A percentile compares a stretch with the other conserved stretches of the same genome.
Conservation (phyloP, 1,140 invertebrate species). For the Leptestheria dahalacensis region DNA sequence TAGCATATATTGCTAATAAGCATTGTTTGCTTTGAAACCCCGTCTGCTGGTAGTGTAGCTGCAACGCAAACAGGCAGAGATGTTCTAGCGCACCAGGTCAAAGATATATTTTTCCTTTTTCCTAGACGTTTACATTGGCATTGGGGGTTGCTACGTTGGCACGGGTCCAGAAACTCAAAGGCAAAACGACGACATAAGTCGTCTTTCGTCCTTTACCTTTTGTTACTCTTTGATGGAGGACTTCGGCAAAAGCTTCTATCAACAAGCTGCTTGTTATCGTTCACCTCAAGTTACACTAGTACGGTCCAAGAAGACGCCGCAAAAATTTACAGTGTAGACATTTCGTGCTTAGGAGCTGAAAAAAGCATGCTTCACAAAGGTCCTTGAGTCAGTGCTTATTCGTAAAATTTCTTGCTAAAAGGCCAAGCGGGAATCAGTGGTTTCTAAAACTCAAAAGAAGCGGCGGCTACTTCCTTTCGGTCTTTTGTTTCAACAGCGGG, state of each 20-base stretch:
- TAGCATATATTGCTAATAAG: background rate
- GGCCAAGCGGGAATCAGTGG: background rate
- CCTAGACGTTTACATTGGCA: background rate
- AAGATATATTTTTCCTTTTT: background rate
- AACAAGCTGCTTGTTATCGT: background rate
- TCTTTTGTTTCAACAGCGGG: background rate
- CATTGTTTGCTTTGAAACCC: background rate
- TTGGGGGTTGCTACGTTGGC: background rate
- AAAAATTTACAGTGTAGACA: too few relatives aligned
- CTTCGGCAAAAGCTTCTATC: background rate
- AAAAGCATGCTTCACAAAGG: background rate
- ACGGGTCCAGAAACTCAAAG: background rate
- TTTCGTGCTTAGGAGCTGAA: constrained; percentile 13
- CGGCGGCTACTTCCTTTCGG: background rate
- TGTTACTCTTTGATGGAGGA: background rate
- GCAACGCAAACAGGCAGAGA: background rate
- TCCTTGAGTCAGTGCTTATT: constrained; percentile 52
- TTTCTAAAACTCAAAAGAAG: background rate
- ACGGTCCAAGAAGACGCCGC: too few relatives aligned
- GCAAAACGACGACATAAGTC: background rate
- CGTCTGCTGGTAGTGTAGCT: background rate
- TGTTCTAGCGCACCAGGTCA: background rate
- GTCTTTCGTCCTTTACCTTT: background rate
- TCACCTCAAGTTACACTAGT: background rate
- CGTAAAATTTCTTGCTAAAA: constrained; percentile 28